These are phyloP conservation scores for Callimorpha dominula DNA, from an alignment of 2,888 invertebrate genomes.

Conservation along the genomic window DNA sequence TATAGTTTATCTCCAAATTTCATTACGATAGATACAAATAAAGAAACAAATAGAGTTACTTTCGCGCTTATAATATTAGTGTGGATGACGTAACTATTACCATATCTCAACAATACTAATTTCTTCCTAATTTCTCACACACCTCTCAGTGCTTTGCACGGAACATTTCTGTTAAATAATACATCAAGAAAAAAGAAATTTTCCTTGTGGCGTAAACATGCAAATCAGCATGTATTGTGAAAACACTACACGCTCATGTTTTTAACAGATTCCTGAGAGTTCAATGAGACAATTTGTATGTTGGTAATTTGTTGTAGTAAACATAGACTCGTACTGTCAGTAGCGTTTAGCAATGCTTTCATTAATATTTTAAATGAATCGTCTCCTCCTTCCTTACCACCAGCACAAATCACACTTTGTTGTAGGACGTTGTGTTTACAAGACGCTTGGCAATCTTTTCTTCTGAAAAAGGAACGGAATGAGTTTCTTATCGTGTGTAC, in stretches of 20 bases:
- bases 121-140: slow-evolving; percentile 19
- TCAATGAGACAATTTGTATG: slow-evolving; percentile 32
- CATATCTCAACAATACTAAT: slow-evolving; percentile 19
- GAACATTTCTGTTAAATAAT: slow-evolving; percentile 42
- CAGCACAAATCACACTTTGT: too few species aligned
- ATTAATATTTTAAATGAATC: not conserved
- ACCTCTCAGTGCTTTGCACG: slow-evolving; percentile 32
- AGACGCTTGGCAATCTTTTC: too few species aligned
- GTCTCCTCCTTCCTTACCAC: not conserved
- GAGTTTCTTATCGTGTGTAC: too few species aligned
- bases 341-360: not conserved
- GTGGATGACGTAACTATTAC: slow-evolving; percentile 22
- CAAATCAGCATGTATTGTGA: slow-evolving; percentile 42
- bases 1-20: too few species aligned
- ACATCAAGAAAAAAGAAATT: slow-evolving; percentile 50
- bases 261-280: slow-evolving; percentile 28
- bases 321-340: not conserved
- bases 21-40: too few species aligned
- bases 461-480: too few species aligned
- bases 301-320: slow-evolving; percentile 12
- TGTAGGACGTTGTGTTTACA: too few species aligned
- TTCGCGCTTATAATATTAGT: not conserved
- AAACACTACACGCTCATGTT: slow-evolving; percentile 31
- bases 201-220: slow-evolving; percentile 47
- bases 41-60: not conserved